Evolutionary conservation across 2,888 invertebrate species (phyloP).

Genomic region (Notocelia uddmanniana): DNA sequence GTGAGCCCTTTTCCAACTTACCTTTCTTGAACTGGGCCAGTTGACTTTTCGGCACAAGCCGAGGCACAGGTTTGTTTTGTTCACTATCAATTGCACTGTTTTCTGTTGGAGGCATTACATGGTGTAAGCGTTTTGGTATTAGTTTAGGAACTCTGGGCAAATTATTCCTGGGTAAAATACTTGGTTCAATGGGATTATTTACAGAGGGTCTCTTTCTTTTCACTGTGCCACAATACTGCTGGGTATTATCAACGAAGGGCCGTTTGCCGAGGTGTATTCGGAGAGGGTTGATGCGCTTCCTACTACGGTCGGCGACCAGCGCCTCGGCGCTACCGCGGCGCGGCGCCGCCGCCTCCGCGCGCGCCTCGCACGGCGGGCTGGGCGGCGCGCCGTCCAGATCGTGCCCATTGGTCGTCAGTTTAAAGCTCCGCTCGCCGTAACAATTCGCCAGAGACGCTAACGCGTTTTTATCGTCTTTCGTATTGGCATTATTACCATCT

Average conservation of each 20-base stretch:
- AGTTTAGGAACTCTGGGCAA: conserved; percentile 74
- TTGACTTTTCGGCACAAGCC: conserved; percentile 81
- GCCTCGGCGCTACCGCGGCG: conserved; percentile 63
- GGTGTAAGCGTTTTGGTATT: conserved; percentile 76
- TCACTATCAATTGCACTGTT: conserved; percentile 66
- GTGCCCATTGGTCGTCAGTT: conserved; percentile 77
- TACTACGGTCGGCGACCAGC: conserved; percentile 68
- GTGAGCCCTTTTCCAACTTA: conserved; percentile 75
- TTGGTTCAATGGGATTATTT: conserved; percentile 69
- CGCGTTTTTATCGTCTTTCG: conserved; percentile 77
- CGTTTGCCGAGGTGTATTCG: conserved; percentile 80
- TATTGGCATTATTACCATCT: conserved; percentile 81
- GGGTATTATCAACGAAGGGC: conserved; percentile 80
- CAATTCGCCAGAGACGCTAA: conserved; percentile 69
- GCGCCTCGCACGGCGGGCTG: conserved; percentile 59
- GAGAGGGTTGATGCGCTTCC: conserved; percentile 78
- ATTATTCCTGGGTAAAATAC: conserved; percentile 56
- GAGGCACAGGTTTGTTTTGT: conserved; percentile 77
- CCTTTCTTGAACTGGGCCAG: conserved; percentile 77
- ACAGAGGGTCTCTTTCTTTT: conserved; percentile 72
- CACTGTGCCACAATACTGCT: conserved; percentile 67
- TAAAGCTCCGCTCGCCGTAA: conserved; percentile 72
- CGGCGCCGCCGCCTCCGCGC: conserved; percentile 52
- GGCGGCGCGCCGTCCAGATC: conserved; percentile 62
- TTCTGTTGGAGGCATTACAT: conserved; percentile 68